Evolutionary conservation across 2,113 vertebrate species (phyloP).

Genomic region (Synchiropus splendidus): DNA sequence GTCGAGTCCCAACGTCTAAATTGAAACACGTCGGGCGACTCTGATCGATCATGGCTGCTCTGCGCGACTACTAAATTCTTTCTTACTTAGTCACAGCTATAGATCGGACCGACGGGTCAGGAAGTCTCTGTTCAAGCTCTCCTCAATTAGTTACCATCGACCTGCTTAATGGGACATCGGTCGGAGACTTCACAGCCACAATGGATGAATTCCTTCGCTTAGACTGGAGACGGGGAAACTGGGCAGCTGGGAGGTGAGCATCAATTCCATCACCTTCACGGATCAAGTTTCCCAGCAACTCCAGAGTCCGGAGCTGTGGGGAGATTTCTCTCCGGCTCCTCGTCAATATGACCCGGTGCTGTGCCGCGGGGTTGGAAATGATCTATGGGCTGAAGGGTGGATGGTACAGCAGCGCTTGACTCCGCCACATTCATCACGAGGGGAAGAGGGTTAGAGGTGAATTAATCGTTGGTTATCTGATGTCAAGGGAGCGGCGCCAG

Average conservation of each 20-base stretch:
- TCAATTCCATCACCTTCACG: conserved; percentile 39
- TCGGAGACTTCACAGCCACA: conserved; percentile 10
- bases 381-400: conserved; percentile 15
- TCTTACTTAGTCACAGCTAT: conserved; percentile 23
- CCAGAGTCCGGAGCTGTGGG: conserved; percentile 2
- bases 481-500: conserved; percentile 4
- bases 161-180: conserved; percentile 47
- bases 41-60: conserved; percentile 17
- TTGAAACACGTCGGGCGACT: too few species aligned
- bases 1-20: too few species aligned
- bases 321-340: conserved; percentile 34
- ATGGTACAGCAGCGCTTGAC: conserved; percentile 24
- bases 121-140: conserved; percentile 15
- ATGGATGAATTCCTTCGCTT: conserved; percentile 39
- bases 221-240: conserved; percentile 15
- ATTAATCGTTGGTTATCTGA: conserved; percentile 31
- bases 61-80: conserved; percentile 18
- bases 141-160: conserved; percentile 57
- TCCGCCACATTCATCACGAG: conserved; percentile 39
- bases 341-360: conserved; percentile 30
- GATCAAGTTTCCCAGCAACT: conserved; percentile 16
- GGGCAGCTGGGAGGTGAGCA: conserved; percentile 3
- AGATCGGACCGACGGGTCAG: conserved; percentile 12
- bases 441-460: conserved; percentile 37
- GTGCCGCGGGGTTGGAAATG: conserved; percentile 16